phyloP scores from a whole-genome alignment of 2,113 vertebrate species.

The Trinectes maculatus region DNA sequence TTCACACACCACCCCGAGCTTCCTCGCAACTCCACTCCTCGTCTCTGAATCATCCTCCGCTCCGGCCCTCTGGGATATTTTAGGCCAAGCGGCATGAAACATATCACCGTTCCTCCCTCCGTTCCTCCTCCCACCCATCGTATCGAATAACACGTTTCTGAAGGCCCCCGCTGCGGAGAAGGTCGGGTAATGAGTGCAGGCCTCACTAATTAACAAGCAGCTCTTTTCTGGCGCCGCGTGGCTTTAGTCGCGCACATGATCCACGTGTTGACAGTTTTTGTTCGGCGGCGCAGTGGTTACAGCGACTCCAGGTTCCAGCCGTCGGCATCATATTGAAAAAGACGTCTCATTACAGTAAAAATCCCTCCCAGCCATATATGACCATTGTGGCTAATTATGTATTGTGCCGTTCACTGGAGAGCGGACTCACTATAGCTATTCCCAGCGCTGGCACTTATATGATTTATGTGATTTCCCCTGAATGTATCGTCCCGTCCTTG shows the following conservation, averaged over 20 bases:
- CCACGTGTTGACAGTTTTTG: not conserved
- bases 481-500: constrained; percentile 51
- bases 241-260: constrained; percentile 74
- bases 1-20: constrained; percentile 9
- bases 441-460: constrained; percentile 51
- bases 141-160: constrained; percentile 25
- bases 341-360: constrained; percentile 37
- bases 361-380: constrained; percentile 8
- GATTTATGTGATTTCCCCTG: constrained; percentile 74
- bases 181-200: constrained; percentile 68
- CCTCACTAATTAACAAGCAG: constrained; percentile 77
- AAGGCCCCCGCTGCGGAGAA: constrained; percentile 66
- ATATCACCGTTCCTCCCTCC: constrained; percentile 19
- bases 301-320: constrained; percentile 8
- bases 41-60: constrained; percentile 44
- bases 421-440: constrained; percentile 24
- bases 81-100: constrained; percentile 24
- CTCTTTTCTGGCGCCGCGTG: constrained; percentile 68
- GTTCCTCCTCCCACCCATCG: constrained; percentile 13
- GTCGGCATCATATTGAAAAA: constrained; percentile 9
- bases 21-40: constrained; percentile 2
- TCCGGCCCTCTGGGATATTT: constrained; percentile 48
- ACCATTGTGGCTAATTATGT: constrained; percentile 63
- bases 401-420: constrained; percentile 21
- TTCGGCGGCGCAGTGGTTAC: constrained; percentile 27